phyloP scores from a whole-genome alignment of 2,888 invertebrate genomes.

The Melitaea athalia region DNA sequence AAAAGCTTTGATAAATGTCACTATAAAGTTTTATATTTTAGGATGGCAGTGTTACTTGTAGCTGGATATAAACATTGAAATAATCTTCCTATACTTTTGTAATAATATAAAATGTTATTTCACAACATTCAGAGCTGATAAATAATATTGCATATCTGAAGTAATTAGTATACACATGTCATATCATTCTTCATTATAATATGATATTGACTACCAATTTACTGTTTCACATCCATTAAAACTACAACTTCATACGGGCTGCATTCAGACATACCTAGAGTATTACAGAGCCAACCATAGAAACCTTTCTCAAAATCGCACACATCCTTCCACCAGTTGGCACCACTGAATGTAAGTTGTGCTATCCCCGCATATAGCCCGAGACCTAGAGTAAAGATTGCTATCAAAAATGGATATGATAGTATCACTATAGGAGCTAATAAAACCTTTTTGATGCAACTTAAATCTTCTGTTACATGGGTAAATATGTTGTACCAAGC shows the following conservation, averaged over 20 bases:
- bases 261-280: slow-evolving; percentile 86
- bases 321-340: slow-evolving; percentile 87
- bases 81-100: background rate
- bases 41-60: slow-evolving; percentile 28
- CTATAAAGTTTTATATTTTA: slow-evolving; percentile 16
- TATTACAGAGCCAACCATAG: slow-evolving; percentile 88
- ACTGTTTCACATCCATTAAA: slow-evolving; percentile 80
- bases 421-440: slow-evolving; percentile 86
- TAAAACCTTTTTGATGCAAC: slow-evolving; percentile 83
- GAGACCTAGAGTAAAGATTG: slow-evolving; percentile 84
- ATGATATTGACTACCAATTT: slow-evolving; percentile 9
- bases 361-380: slow-evolving; percentile 86
- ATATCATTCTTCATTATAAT: background rate
- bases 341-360: slow-evolving; percentile 86
- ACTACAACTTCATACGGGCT: slow-evolving; percentile 89
- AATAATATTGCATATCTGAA: slow-evolving; percentile 1
- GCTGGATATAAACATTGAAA: slow-evolving; percentile 18
- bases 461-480: slow-evolving; percentile 86
- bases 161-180: background rate
- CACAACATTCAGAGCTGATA: slow-evolving; percentile 4
- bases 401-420: slow-evolving; percentile 86
- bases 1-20: slow-evolving; percentile 20
- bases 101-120: background rate
- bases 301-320: slow-evolving; percentile 90
- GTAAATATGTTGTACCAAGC: slow-evolving; percentile 90